phyloP scores from a whole-genome alignment of 2,113 vertebrate genomes.

The Scomber scombrus region DNA sequence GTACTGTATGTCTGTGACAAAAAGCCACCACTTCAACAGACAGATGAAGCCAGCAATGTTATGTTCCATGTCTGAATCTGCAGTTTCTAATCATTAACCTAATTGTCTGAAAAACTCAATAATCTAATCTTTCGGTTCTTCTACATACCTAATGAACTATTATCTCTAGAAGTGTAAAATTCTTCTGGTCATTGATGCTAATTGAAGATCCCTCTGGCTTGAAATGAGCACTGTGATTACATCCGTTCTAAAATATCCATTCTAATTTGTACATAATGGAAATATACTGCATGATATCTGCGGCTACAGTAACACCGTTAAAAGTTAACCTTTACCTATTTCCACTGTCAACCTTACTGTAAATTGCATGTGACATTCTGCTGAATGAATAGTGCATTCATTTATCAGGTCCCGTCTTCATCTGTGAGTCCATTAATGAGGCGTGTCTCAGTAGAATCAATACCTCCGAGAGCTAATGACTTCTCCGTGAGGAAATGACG shows the following conservation, averaged over 20 bases:
- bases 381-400: constrained; percentile 52
- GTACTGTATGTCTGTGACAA: no score
- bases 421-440: constrained; percentile 73
- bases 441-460: constrained; percentile 65
- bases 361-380: constrained; percentile 30
- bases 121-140: no score
- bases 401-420: constrained; percentile 62
- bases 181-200: no score
- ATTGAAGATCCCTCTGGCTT: no score
- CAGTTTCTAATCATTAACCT: no score
- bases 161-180: no score
- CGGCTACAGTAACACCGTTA: not conserved
- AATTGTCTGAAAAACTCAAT: no score
- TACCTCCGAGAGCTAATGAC: constrained; percentile 68
- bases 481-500: constrained; percentile 63
- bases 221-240: no score
- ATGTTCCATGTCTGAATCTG: no score
- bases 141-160: no score
- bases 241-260: not conserved
- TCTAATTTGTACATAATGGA: not conserved
- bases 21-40: no score
- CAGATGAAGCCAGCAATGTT: no score
- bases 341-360: constrained; percentile 3
- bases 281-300: not conserved
- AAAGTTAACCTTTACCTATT: not conserved